These are phyloP conservation scores for Ooceraea biroi DNA, from an alignment of 1,140 invertebrate genomes.

Conservation along the genomic window DNA sequence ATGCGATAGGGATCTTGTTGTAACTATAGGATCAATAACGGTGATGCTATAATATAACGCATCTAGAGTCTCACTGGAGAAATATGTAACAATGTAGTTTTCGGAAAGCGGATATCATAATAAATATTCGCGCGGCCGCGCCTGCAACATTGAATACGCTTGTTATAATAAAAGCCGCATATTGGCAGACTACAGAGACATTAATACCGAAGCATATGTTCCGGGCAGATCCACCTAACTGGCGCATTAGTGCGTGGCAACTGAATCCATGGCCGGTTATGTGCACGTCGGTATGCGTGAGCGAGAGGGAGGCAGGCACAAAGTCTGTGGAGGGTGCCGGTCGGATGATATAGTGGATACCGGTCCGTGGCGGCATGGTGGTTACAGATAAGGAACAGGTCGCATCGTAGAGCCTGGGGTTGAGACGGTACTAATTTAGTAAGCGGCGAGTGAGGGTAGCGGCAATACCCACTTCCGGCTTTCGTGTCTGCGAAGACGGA, in stretches of 20 bases:
- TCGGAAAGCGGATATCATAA: not conserved
- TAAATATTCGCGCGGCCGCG: not conserved
- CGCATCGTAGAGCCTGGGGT: slow-evolving; percentile 23
- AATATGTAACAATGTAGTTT: no score
- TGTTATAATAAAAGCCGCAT: slow-evolving; percentile 41
- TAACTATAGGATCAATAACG: no score
- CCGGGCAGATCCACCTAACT: slow-evolving; percentile 19
- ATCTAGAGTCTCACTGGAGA: no score
- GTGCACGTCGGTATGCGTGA: slow-evolving; percentile 21
- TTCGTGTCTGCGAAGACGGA: slow-evolving; percentile 47
- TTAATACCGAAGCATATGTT: slow-evolving; percentile 51
- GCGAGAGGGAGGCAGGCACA: slow-evolving; percentile 20
- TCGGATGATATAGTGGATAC: slow-evolving; percentile 60
- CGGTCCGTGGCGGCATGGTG: slow-evolving; percentile 45
- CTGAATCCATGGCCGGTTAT: slow-evolving; percentile 17
- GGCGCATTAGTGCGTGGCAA: slow-evolving; percentile 21
- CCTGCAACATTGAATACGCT: slow-evolving; percentile 1
- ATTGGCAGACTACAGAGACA: slow-evolving; percentile 35
- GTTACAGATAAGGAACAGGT: slow-evolving; percentile 60
- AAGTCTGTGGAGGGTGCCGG: slow-evolving; percentile 44
- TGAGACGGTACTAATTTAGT: slow-evolving; percentile 49
- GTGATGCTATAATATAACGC: no score
- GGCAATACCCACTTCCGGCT: slow-evolving; percentile 48
- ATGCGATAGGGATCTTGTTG: no score
- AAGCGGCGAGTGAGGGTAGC: slow-evolving; percentile 16